Conservation (phyloP, 2,113 vertebrate genomes). For the Rhizomys pruinosus region DNA sequence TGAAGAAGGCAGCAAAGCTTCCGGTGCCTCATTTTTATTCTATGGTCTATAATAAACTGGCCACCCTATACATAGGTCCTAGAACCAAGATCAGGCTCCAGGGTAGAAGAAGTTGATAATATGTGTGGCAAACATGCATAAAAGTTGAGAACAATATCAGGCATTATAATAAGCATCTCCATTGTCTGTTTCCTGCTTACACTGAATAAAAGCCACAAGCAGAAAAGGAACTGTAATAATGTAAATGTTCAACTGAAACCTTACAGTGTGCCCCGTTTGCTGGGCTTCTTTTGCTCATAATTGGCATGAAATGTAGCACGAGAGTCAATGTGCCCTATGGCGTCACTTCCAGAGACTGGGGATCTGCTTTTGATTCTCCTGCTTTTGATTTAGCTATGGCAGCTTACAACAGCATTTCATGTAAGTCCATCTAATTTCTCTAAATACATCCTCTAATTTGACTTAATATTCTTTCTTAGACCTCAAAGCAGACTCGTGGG, state of each 20-base stretch:
- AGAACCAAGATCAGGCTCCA: neutral
- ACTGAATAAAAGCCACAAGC: neutral
- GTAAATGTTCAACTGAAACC: conserved; percentile 7
- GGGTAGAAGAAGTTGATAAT: neutral
- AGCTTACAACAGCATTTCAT: neutral
- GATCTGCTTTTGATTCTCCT: neutral
- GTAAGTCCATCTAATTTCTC: neutral
- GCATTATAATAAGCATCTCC: neutral
- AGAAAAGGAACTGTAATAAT: neutral
- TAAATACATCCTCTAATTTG: neutral
- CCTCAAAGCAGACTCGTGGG: neutral
- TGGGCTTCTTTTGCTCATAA: neutral
- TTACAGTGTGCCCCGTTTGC: neutral
- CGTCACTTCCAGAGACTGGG: neutral
- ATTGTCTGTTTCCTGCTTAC: neutral
- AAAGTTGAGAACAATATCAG: neutral
- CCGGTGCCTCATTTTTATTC: neutral
- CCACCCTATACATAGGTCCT: neutral
- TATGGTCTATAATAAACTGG: neutral
- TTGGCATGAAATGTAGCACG: neutral
- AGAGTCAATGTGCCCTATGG: neutral
- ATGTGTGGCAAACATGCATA: neutral
- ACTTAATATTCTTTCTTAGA: neutral
- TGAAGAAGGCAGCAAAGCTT: neutral
- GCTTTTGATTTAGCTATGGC: neutral